Percentiles rank a stretch among this genome's conserved stretches.
Evolutionary conservation across 2,797 vertebrate genomes (phyloP).

Genomic region (Hylomyscus alleni): DNA sequence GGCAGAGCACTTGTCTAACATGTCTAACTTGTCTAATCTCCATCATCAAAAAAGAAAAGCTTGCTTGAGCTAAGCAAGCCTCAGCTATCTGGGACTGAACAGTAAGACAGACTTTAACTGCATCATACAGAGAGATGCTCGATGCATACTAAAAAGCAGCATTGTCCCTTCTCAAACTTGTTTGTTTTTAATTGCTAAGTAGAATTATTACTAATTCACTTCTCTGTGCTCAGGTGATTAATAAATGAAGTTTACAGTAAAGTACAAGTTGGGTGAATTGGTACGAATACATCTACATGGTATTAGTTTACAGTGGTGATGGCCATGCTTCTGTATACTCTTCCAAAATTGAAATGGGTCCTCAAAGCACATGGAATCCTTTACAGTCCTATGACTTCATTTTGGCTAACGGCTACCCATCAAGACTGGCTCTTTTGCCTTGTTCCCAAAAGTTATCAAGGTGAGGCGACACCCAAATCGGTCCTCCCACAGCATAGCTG

Average conservation of each 20-base stretch:
- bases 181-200: neutral
- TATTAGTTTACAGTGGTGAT: neutral
- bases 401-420: neutral
- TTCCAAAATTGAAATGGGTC: conserved; percentile 30
- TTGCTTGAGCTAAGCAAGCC: neutral
- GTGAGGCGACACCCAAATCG: neutral
- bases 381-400: neutral
- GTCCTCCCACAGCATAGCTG: neutral
- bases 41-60: neutral
- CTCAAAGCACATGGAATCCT: neutral
- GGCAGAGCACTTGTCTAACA: neutral
- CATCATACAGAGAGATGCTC: too few relatives aligned
- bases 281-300: neutral
- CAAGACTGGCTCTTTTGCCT: neutral
- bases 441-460: neutral
- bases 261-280: neutral
- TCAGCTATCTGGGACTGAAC: neutral
- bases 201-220: conserved; percentile 1
- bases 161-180: neutral
- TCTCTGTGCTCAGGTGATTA: conserved; percentile 1
- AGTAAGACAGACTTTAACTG: neutral
- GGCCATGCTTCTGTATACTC: neutral
- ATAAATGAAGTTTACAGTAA: conserved; percentile 2
- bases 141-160: neutral
- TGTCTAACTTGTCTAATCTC: neutral